Base-by-base conservation (phyloP, 2,113 vertebrate genomes). In the Prinia subflava region DNA sequence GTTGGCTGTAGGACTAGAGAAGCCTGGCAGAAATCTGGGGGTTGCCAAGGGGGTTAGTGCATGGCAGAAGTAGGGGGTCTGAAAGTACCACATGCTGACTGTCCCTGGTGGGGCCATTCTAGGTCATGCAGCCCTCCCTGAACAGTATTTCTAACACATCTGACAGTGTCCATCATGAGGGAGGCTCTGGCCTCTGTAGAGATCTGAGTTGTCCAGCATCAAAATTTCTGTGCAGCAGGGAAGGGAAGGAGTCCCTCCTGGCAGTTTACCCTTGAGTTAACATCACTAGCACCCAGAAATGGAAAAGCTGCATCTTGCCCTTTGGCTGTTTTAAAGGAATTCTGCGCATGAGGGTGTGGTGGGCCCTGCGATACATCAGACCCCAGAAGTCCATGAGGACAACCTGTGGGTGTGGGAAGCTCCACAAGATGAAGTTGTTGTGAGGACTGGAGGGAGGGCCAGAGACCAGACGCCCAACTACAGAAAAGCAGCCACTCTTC, bases 21-120 rank as follows among this genome's bases (percentile, higher is more conserved):
- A 25, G 6, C 49, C 41, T 86, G 28, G 39, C 39, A 89, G 82
- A 91, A 69, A 50, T 42, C 37, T 67, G n/a, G 7, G 7, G 27
- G 3, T 6, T 75, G 31, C n/a, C 35, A 30, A 59, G 17, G 9
- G 4, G 2, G 2, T 16, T 39, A 46, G 35, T 18, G 16, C 9
- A 20, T 5, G 13, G 31, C 22, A 65, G 37, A 42, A 69, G 16
- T 13, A 73, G 25, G 10, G 11, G 9, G 5, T 6, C 46, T 65
- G n/a, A 73, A 71, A 81, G 9, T 13, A 37, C 31, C 5, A 3
- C 0, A 0, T 35, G 23, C 15, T 63, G 42, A 41, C 6, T 68
- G 24, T 52, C 46, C 25, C 20, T 44, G 33, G 8, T 15, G 13
- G 15, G 41, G 13, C 15, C 50, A 13, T 49, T 70, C 71, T 33